Conservation (phyloP, 1,140 invertebrate species). For the Trichomalopsis sarcophagae region DNA sequence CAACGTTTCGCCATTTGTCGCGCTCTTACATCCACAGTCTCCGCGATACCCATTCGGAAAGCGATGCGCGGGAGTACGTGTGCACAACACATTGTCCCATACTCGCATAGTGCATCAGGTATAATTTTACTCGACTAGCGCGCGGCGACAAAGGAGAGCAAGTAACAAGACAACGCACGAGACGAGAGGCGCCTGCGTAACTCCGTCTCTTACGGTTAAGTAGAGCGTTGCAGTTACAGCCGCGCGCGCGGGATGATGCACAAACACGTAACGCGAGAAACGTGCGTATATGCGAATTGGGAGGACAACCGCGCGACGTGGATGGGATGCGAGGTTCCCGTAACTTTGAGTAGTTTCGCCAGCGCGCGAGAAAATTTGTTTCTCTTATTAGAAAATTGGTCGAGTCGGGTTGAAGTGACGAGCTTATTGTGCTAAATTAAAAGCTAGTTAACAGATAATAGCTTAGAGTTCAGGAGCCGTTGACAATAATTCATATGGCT, state of each 20-base stretch:
- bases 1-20: slow-evolving; percentile 9
- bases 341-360: too few species aligned
- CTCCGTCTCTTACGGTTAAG: slow-evolving; percentile 31
- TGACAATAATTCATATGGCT: too few species aligned
- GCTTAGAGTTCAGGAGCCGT: too few species aligned
- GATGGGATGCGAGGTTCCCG: too few species aligned
- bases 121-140: slow-evolving; percentile 37
- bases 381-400: too few species aligned
- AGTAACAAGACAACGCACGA: slow-evolving; percentile 8
- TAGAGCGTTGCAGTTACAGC: slow-evolving; percentile 41
- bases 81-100: slow-evolving; percentile 16
- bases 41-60: neutral
- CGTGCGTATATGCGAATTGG: neutral
- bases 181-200: slow-evolving; percentile 42
- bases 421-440: too few species aligned
- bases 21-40: neutral
- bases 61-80: neutral
- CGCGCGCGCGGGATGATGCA: neutral
- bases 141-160: slow-evolving; percentile 5
- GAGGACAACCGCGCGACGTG: too few species aligned
- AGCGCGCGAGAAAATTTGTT: too few species aligned
- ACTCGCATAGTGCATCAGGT: slow-evolving; percentile 11
- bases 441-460: too few species aligned
- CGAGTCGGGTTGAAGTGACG: too few species aligned
- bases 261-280: neutral